These are phyloP conservation scores for Magallana gigas DNA, from an alignment of 1,140 invertebrate species.

Conservation along the genomic window DNA sequence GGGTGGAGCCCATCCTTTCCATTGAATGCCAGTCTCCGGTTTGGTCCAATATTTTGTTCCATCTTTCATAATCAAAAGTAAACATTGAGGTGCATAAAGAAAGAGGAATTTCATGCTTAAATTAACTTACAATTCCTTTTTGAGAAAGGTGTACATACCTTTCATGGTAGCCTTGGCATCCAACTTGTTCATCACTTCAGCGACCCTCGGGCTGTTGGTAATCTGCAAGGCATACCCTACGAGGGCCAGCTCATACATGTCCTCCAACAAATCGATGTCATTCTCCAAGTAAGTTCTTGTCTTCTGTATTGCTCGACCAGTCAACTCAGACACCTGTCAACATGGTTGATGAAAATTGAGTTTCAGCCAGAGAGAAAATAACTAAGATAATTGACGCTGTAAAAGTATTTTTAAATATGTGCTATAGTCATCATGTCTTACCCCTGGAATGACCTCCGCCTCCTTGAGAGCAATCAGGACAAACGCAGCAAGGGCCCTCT, in stretches of 20 bases:
- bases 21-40: conserved; percentile 8
- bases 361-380: no score
- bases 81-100: not conserved
- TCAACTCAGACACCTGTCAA: conserved; percentile 37
- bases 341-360: no score
- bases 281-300: conserved; percentile 46
- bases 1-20: conserved; percentile 43
- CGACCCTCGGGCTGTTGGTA: conserved; percentile 85
- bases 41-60: conserved; percentile 87
- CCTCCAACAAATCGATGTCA: conserved; percentile 69
- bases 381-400: no score
- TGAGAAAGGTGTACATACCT: not conserved
- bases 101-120: conserved; percentile 25
- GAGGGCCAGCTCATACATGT: conserved; percentile 87
- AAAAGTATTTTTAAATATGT: no score
- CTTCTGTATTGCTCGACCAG: conserved; percentile 25
- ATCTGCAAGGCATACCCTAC: conserved; percentile 82
- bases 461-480: conserved; percentile 75
- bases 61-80: conserved; percentile 75
- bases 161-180: not conserved
- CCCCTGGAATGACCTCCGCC: conserved; percentile 76
- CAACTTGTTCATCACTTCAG: not conserved
- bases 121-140: not conserved
- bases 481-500: conserved; percentile 70
- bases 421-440: not conserved